Percentiles rank a stretch among this genome's conserved stretches.
phyloP scores from a whole-genome alignment of 2,113 vertebrate species.

The Hydrolagus affinis region DNA sequence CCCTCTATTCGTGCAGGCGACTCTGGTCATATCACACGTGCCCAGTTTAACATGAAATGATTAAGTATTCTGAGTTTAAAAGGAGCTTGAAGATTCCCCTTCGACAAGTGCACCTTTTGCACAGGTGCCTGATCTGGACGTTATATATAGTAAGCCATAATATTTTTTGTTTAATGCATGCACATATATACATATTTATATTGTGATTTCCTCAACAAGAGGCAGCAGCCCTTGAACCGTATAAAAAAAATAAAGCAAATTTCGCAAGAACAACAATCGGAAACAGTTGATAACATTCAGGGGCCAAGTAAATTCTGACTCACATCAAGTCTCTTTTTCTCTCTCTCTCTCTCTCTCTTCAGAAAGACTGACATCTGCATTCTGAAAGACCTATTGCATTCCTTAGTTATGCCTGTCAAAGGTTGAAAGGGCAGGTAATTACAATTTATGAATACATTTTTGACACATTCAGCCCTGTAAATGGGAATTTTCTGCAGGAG shows the following conservation, averaged over 20 bases:
- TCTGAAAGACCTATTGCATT: conserved; percentile 32
- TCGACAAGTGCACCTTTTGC: background rate
- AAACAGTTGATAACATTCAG: background rate
- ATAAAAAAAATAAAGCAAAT: background rate
- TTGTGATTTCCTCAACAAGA: conserved; percentile 1
- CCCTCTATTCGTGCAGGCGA: background rate
- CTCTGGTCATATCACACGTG: background rate
- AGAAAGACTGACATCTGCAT: conserved; percentile 28
- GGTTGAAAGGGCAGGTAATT: conserved; percentile 33
- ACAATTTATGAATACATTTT: conserved; percentile 33
- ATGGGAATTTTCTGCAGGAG: conserved; percentile 28
- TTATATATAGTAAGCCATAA: background rate
- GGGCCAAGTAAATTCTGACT: background rate
- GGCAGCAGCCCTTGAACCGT: background rate
- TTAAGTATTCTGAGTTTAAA: background rate
- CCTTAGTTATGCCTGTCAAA: conserved; percentile 32
- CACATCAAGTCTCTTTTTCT: conserved; percentile 2
- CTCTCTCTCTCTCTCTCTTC: conserved; percentile 1
- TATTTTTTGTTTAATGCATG: background rate
- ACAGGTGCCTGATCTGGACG: background rate
- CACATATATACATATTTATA: background rate
- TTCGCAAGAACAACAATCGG: conserved; percentile 1
- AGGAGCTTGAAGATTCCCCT: background rate
- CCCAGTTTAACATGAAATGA: background rate
- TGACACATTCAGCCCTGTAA: conserved; percentile 32